phyloP scores from a whole-genome alignment of 2,797 vertebrate genomes.

The Gobio occitaniae region DNA sequence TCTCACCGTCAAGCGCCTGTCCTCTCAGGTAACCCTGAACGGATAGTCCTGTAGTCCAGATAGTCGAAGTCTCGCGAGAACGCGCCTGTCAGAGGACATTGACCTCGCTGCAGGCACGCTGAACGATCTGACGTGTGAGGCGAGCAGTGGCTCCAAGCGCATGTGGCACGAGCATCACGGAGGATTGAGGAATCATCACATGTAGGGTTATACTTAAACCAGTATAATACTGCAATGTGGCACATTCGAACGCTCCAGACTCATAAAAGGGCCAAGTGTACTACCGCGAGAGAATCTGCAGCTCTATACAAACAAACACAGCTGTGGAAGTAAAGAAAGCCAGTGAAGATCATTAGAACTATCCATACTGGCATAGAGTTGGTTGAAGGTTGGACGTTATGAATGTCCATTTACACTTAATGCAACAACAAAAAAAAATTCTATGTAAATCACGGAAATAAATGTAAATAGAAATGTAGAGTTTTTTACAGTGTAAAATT shows the following conservation, averaged over 20 bases:
- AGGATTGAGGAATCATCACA: neutral
- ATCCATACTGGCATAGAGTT: too few relatives aligned
- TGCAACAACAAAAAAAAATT: neutral
- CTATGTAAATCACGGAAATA: neutral
- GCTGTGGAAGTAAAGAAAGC: neutral
- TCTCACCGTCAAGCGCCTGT: constrained; percentile 35
- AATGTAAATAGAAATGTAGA: neutral
- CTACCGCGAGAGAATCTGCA: neutral
- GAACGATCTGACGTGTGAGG: constrained; percentile 19
- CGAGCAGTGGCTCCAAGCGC: constrained; percentile 1
- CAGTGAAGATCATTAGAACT: neutral
- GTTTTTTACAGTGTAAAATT: neutral
- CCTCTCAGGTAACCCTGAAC: constrained; percentile 37
- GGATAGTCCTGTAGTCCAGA: constrained; percentile 15
- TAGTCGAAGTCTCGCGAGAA: constrained; percentile 36
- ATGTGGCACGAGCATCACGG: neutral
- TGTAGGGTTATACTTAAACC: neutral
- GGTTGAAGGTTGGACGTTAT: too few relatives aligned
- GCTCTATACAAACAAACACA: neutral
- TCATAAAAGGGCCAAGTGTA: neutral
- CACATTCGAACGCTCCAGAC: neutral
- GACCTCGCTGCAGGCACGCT: constrained; percentile 31
- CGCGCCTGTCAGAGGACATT: constrained; percentile 1
- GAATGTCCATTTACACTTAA: neutral
- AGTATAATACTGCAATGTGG: neutral